Evolutionary conservation across 2,797 vertebrate genomes (phyloP).

Genomic region (Lepilemur septentrionalis): DNA sequence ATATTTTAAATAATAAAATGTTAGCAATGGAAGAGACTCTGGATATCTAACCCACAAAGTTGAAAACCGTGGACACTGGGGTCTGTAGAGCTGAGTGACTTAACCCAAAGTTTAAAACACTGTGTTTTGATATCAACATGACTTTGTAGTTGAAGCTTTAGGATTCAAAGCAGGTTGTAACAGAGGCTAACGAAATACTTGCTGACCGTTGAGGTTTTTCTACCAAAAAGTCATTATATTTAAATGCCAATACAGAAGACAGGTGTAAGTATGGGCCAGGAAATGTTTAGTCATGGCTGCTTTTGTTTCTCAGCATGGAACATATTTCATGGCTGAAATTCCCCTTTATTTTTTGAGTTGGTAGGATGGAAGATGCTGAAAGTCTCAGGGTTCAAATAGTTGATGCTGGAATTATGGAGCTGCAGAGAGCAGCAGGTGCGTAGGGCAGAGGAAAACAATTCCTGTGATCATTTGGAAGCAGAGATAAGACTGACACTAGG

Average conservation of each 20-base stretch:
- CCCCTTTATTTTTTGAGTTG: not conserved
- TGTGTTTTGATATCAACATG: not conserved
- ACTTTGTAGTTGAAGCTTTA: conserved; percentile 10
- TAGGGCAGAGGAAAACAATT: not conserved
- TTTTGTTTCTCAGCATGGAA: not conserved
- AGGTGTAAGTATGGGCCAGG: not conserved
- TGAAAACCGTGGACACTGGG: conserved; percentile 9
- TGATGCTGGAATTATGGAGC: not conserved
- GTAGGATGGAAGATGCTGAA: not conserved
- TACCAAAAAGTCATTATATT: conserved; percentile 14
- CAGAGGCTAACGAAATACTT: not conserved
- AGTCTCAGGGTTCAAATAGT: not conserved
- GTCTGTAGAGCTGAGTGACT: not conserved
- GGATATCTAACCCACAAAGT: not conserved
- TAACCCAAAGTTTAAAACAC: not conserved
- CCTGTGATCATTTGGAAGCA: not conserved
- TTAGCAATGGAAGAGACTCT: not conserved
- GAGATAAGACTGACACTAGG: not conserved
- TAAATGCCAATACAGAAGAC: conserved; percentile 36
- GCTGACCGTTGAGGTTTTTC: not conserved
- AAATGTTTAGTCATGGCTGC: not conserved
- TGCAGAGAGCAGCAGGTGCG: rapidly evolving
- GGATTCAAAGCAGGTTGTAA: conserved; percentile 39
- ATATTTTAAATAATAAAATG: conserved; percentile 27
- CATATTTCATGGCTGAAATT: not conserved